phyloP scores from a whole-genome alignment of 1,140 invertebrate species.

The Calliphora vicina region DNA sequence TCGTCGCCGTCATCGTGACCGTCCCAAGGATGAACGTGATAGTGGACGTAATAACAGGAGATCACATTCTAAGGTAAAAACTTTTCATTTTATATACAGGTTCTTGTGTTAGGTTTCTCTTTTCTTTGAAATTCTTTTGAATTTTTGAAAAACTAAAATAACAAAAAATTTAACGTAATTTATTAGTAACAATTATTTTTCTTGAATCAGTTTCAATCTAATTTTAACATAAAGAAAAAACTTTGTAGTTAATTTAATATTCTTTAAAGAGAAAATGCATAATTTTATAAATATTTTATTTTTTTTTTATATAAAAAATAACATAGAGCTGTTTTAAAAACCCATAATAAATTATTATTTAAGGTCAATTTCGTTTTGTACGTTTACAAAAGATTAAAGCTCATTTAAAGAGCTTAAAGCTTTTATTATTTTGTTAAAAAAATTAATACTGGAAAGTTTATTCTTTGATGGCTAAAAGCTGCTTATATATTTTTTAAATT shows the following conservation, averaged over 20 bases:
- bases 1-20: conserved; percentile 56
- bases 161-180: background rate
- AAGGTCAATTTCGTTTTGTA: background rate
- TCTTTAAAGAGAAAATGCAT: background rate
- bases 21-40: conserved; percentile 59
- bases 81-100: conserved; percentile 60
- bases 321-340: background rate
- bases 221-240: background rate
- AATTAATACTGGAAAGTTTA: too few relatives aligned
- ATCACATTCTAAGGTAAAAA: conserved; percentile 63
- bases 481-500: too few relatives aligned
- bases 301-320: too few relatives aligned
- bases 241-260: background rate
- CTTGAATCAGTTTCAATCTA: background rate
- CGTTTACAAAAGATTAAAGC: too few relatives aligned
- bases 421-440: too few relatives aligned
- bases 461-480: too few relatives aligned
- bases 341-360: background rate
- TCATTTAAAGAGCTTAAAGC: too few relatives aligned
- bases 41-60: conserved; percentile 59
- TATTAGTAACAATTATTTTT: background rate
- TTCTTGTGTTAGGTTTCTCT: background rate
- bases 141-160: background rate
- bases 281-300: too few relatives aligned
- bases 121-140: background rate